Conservation (phyloP, 2,113 vertebrate genomes). For the Calyptomena viridis region DNA sequence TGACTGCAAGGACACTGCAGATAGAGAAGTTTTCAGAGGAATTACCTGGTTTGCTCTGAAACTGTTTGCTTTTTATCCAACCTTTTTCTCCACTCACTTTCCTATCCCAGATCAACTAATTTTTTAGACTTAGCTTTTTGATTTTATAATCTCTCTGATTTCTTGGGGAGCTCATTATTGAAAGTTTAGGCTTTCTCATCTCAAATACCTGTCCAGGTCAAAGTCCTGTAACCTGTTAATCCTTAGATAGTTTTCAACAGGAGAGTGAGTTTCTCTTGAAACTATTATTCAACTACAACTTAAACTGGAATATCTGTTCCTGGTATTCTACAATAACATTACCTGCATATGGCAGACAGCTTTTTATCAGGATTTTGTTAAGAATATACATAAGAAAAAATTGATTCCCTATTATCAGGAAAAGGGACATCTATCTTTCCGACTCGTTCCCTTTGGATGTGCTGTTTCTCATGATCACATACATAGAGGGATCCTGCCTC, state of each 20-base stretch:
- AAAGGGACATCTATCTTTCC: background rate
- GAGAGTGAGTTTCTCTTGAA: background rate
- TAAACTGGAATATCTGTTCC: background rate
- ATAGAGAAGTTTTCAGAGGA: background rate
- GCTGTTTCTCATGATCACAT: background rate
- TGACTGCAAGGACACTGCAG: background rate
- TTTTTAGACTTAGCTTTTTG: background rate
- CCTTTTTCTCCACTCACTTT: fast-evolving
- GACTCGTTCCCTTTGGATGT: background rate
- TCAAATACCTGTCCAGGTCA: background rate
- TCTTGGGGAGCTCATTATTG: background rate
- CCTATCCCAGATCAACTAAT: fast-evolving
- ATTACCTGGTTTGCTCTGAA: background rate
- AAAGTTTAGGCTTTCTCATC: background rate
- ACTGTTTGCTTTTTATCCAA: background rate
- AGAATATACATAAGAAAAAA: background rate
- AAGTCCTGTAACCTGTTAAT: background rate
- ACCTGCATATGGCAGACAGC: fast-evolving
- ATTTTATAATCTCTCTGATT: background rate
- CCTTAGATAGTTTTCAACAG: background rate
- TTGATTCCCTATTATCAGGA: background rate
- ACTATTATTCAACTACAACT: background rate
- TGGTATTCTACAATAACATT: background rate
- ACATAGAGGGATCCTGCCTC: background rate
- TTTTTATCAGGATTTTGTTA: background rate